Conservation (phyloP, 2,888 invertebrate species). For the Pterostichus madidus region DNA sequence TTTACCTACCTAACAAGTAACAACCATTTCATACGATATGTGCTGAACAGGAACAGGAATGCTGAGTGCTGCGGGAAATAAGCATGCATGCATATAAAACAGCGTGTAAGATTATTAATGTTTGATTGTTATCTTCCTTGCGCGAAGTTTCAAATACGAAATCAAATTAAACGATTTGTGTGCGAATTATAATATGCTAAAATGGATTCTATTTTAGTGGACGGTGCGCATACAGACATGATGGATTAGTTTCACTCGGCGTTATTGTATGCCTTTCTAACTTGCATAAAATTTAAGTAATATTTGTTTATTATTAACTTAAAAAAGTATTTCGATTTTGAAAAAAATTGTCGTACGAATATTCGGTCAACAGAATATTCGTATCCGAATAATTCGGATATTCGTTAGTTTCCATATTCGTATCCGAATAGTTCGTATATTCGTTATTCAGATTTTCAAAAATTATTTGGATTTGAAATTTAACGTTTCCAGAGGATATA, state of each 20-base stretch:
- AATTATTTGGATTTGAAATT: no score
- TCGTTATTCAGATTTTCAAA: no score
- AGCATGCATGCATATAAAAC: constrained; percentile 49
- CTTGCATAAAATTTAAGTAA: no score
- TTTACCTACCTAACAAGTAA: constrained; percentile 39
- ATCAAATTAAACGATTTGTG: constrained; percentile 38
- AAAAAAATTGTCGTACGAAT: no score
- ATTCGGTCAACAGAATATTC: no score
- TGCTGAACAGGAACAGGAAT: not conserved
- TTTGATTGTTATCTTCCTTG: constrained; percentile 37
- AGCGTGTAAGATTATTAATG: constrained; percentile 44
- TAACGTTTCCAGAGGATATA: no score
- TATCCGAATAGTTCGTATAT: no score
- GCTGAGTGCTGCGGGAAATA: constrained; percentile 26
- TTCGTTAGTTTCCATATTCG: no score
- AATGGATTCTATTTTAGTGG: constrained; percentile 31
- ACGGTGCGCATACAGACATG: constrained; percentile 15
- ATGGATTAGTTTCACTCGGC: constrained; percentile 10
- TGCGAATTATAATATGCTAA: constrained; percentile 13
- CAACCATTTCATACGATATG: constrained; percentile 33
- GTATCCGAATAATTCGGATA: no score
- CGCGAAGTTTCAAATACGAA: constrained; percentile 1
- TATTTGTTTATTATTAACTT: no score
- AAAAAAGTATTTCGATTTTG: no score
- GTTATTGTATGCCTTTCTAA: no score